Evolutionary conservation across 2,797 vertebrate species (phyloP), one percentile per base, ranked within the genome.

Genomic region (Prionace glauca): DNA sequence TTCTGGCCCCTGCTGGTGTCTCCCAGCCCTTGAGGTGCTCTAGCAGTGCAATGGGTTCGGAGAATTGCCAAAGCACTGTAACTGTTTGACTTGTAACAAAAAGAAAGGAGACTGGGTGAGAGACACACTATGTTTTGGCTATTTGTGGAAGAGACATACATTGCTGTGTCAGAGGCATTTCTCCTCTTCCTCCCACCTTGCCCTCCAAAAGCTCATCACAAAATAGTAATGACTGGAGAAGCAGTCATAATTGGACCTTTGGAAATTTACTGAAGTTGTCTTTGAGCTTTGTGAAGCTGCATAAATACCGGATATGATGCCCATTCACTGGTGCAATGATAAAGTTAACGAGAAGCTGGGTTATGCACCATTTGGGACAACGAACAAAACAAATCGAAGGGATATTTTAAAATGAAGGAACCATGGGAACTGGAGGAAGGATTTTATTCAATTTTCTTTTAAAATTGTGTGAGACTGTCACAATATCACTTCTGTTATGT

Each of bases 371-470:
- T 92, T 67, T 10, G 41, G 90, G 8, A 41, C 18, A 67, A 24
- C 65, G 11, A 41, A 36, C 8, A n/a, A 92, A 92, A 92, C 3
- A 67, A n/a, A 91, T 32, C 65, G 16, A 65, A 32, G 36, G n/a
- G 20, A 41, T 41, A 69, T 32, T 67, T 41, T 2, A 69, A 62
- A 20, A 16, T 32, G 88, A 36, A 65, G 60, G 69, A 92, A 92
- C 90, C 90, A 92, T 92, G n/a, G 65, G 69, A 92, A 92, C n/a
- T 41, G 20, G 69, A 92, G 36, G 90, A 69, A 67, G n/a, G 60
- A 92, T 18, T 45, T 69, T 41, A 36, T 67, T 45, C 16, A 84
- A 81, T 41, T 84, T 84, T 92, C 41, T 67, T 92, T 41, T 24
- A 24, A 41, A 12, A 20, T n/a, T 69, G 32, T 92, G 62, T 9